phyloP scores from a whole-genome alignment of 2,113 vertebrate species.

The Bolborhynchus lineola region DNA sequence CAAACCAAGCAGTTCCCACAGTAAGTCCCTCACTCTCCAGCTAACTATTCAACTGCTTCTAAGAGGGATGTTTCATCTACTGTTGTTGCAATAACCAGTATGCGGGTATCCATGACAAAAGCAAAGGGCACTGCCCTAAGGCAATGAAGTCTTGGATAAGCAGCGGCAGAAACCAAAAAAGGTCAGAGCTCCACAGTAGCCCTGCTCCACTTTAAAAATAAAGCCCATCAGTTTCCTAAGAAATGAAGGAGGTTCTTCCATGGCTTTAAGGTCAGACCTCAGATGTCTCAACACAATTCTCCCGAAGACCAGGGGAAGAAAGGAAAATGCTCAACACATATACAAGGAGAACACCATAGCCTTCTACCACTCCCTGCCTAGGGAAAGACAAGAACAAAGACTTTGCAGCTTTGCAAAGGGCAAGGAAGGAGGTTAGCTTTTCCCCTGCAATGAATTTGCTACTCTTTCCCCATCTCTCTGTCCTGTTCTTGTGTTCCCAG shows the following conservation, averaged over 20 bases:
- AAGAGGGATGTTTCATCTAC: not conserved
- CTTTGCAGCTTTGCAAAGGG: not conserved
- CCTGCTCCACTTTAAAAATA: not conserved
- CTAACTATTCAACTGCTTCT: constrained; percentile 32
- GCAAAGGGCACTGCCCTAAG: constrained; percentile 13
- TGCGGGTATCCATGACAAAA: constrained; percentile 37
- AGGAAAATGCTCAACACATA: not conserved
- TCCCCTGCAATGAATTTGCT: not conserved
- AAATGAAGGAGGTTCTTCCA: not conserved
- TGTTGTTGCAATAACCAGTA: constrained; percentile 14
- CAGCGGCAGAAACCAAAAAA: not conserved
- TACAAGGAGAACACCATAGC: not conserved
- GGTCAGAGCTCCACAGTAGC: not conserved
- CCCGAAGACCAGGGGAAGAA: not conserved
- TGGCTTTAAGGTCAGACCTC: not conserved
- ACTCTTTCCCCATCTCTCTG: not conserved
- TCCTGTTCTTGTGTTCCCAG: not conserved
- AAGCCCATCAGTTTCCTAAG: not conserved
- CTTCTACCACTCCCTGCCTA: not conserved
- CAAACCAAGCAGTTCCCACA: constrained; percentile 68
- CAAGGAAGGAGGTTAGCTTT: not conserved
- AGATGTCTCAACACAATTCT: not conserved
- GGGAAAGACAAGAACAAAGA: not conserved
- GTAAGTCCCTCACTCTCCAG: constrained; percentile 35
- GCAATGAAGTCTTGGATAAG: not conserved